Base-by-base conservation (phyloP, 1,140 invertebrate species). In the Caenorhabditis tropicalis region DNA sequence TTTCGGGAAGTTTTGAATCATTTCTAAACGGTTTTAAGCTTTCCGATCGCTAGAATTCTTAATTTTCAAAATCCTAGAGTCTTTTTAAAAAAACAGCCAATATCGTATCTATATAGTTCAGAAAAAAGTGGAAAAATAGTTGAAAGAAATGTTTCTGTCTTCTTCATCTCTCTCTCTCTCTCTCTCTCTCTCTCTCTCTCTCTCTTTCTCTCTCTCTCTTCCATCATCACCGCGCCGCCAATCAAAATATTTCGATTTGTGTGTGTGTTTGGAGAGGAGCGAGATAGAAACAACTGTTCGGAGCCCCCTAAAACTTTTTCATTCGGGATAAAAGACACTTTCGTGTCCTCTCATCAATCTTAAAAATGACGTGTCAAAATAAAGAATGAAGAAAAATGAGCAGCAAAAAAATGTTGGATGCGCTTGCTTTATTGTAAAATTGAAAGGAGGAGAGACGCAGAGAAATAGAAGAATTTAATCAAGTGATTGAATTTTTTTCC, bases 341-440 rank as follows among this genome's bases (percentile, higher is more conserved):
- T 6, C 24, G 3, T 27, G 21, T 7, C 15, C 16, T 39, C 36
- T 74, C 36, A 74, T 74, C 65, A 74, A 74, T 74, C 65, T 74
- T 74, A 74, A 74, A 74, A 74, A 74, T 74, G 65, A 74, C 65
- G 65, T 74, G 65, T 74, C 65, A 74, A 74, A 74, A 74, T 74
- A 74, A 24, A 74, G 1, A 43, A 36, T 27, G 58, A 2, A 19
- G 58, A 19, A 65, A 19, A 36, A 65, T 19, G 16, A 65, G 19
- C 15, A 65, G 58, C 29, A n/a, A 19, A 65, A 21, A 65, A 36
- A 33, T 16, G 39, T 36, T 33, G 29, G 21, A 56, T 56, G 53
- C 27, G 24, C 27, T 19, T 27, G 19, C 29, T 21, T 27, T 56
- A 56, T 27, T 27, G 53, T 56, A 24, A 56, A 10, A 56, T 56